Conservation (phyloP, 2,113 vertebrate species). For the Progne subis region DNA sequence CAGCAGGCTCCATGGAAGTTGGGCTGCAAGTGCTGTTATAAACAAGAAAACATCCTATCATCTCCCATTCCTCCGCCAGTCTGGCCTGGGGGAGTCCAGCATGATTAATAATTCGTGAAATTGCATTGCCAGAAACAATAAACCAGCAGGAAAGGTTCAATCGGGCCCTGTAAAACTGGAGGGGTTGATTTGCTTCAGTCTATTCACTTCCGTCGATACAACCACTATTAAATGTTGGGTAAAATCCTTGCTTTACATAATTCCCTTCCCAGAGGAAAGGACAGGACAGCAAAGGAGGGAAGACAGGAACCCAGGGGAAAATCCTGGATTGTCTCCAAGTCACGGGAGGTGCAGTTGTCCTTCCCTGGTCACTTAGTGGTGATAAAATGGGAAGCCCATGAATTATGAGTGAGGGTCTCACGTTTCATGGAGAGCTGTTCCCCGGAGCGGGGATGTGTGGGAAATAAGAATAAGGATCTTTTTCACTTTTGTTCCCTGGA, state of each 20-base stretch:
- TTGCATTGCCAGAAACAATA: not conserved
- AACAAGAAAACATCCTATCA: not conserved
- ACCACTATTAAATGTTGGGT: not conserved
- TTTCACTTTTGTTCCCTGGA: not conserved
- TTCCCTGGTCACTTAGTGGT: not conserved
- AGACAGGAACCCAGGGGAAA: not conserved
- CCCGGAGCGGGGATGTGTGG: not conserved
- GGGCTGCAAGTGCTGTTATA: not conserved
- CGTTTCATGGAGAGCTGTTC: not conserved
- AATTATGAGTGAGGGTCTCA: not conserved
- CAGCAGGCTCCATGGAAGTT: accelerated
- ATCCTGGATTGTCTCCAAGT: not conserved
- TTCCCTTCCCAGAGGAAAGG: not conserved
- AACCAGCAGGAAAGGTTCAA: not conserved
- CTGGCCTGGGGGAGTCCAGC: not conserved
- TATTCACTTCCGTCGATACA: not conserved
- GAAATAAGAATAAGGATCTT: not conserved
- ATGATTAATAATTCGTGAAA: not conserved
- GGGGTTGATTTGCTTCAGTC: not conserved
- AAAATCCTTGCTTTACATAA: not conserved
- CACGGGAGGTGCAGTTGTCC: not conserved
- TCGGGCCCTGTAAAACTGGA: not conserved
- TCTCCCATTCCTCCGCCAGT: not conserved
- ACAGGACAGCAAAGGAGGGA: not conserved
- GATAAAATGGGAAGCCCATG: not conserved